phyloP scores from a whole-genome alignment of 2,113 vertebrate species.

The Rhadina sibilatrix region DNA sequence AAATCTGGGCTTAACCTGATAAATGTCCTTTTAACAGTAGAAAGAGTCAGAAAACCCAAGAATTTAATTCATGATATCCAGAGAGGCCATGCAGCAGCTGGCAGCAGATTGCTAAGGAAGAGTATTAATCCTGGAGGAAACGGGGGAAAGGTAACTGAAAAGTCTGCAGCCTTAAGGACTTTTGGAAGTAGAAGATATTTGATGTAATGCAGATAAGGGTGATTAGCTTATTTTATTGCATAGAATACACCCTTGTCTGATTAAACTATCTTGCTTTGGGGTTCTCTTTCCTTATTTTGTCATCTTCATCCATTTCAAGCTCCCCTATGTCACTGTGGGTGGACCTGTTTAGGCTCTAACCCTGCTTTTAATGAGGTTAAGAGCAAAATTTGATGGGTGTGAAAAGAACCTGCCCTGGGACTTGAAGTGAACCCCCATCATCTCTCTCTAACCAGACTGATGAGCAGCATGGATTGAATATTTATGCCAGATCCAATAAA shows the following conservation, averaged over 20 bases:
- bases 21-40: background rate
- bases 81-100: background rate
- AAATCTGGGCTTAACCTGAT: slow-evolving; percentile 56
- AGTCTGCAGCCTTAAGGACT: background rate
- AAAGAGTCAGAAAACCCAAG: background rate
- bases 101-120: background rate
- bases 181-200: background rate
- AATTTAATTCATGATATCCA: background rate
- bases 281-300: background rate
- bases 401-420: background rate
- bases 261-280: background rate
- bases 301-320: background rate
- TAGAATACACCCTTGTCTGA: background rate
- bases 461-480: background rate
- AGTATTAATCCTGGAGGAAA: background rate
- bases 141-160: background rate
- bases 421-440: background rate
- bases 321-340: background rate
- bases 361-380: background rate
- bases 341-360: background rate
- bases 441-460: background rate
- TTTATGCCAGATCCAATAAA: background rate
- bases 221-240: background rate
- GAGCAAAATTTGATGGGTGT: background rate
- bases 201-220: background rate